Percentiles rank a stretch among this genome's conserved stretches.
Evolutionary conservation across 2,113 vertebrate species (phyloP).

Genomic region (Athene cunicularia): DNA sequence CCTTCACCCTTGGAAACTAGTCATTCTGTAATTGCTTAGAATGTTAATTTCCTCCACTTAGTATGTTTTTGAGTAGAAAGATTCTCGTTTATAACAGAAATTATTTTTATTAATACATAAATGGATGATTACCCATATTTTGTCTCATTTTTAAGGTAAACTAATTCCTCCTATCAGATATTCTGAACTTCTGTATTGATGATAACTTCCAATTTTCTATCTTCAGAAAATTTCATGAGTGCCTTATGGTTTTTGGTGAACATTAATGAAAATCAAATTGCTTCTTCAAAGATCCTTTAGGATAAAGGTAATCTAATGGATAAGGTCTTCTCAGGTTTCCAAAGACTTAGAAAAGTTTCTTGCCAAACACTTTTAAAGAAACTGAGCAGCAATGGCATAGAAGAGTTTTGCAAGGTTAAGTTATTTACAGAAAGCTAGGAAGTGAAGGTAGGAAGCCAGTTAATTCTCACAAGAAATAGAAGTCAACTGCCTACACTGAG

Average conservation of each 20-base stretch:
- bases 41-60: neutral
- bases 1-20: neutral
- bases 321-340: neutral
- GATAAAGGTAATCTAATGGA: neutral
- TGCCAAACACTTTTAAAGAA: neutral
- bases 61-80: neutral
- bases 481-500: neutral
- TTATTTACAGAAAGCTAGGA: neutral
- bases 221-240: neutral
- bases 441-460: neutral
- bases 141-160: neutral
- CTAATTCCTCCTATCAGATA: neutral
- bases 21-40: neutral
- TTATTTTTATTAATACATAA: neutral
- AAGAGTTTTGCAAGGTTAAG: neutral
- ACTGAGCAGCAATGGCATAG: neutral
- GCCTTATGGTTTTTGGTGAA: neutral
- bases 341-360: neutral
- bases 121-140: neutral
- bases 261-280: neutral
- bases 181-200: neutral
- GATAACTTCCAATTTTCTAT: neutral
- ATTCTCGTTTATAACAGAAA: neutral
- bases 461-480: neutral
- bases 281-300: neutral